These are phyloP conservation scores for Limonius californicus DNA, from an alignment of 1,140 invertebrate species.

Conservation along the genomic window DNA sequence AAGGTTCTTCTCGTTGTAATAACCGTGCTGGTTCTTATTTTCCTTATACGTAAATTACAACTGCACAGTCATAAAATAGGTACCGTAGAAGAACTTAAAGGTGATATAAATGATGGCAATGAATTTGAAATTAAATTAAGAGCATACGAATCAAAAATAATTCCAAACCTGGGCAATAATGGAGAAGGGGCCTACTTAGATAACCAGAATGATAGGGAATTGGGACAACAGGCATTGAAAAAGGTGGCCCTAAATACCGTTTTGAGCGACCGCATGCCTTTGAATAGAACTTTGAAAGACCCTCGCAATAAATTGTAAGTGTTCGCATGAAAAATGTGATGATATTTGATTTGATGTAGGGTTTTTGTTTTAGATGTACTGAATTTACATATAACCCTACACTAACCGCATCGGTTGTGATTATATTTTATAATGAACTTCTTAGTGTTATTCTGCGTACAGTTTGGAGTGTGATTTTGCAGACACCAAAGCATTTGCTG, in stretches of 20 bases:
- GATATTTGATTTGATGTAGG: not conserved
- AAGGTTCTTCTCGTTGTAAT: not conserved
- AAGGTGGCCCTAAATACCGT: constrained; percentile 80
- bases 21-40: not conserved
- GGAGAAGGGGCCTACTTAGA: constrained; percentile 60
- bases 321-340: not conserved
- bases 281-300: constrained; percentile 59
- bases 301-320: constrained; percentile 31
- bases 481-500: constrained; percentile 62
- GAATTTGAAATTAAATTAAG: constrained; percentile 42
- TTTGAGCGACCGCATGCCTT: constrained; percentile 74
- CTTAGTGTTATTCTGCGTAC: constrained; percentile 80
- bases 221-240: constrained; percentile 63
- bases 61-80: not conserved
- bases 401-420: constrained; percentile 66
- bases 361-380: constrained; percentile 56
- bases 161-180: constrained; percentile 59
- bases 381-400: constrained; percentile 52
- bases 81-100: not conserved
- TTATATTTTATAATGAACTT: constrained; percentile 90
- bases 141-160: constrained; percentile 51
- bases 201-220: constrained; percentile 52
- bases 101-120: not conserved
- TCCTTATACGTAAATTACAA: not conserved
- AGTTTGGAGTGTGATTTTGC: constrained; percentile 82